phyloP scores from a whole-genome alignment of 2,797 vertebrate genomes.

The Harpagifer antarcticus region DNA sequence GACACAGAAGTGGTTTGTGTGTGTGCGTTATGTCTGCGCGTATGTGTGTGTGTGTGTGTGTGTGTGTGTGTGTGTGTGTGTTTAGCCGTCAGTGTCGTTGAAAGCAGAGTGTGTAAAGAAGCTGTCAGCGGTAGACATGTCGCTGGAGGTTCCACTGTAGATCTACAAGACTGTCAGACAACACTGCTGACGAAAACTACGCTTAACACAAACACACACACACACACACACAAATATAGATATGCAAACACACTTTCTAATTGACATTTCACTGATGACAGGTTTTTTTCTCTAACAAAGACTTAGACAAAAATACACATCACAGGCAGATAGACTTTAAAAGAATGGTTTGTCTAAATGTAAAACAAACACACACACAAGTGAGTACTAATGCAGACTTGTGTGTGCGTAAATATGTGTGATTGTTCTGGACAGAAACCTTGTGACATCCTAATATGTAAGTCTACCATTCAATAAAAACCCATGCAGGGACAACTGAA shows the following conservation, averaged over 20 bases:
- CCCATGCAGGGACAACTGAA: slow-evolving; percentile 38
- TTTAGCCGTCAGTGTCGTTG: slow-evolving; percentile 61
- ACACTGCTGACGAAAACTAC: slow-evolving; percentile 64
- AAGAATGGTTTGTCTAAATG: slow-evolving; percentile 57
- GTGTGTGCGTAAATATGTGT: slow-evolving; percentile 46
- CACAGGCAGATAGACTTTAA: slow-evolving; percentile 53
- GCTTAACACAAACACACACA: slow-evolving; percentile 42
- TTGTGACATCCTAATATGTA: slow-evolving; percentile 55
- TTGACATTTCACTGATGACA: slow-evolving; percentile 78
- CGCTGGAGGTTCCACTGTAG: slow-evolving; percentile 73
- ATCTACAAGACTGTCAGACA: slow-evolving; percentile 79
- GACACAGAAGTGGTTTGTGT: slow-evolving; percentile 38
- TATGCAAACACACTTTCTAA: slow-evolving; percentile 64
- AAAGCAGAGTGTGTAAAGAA: slow-evolving; percentile 75
- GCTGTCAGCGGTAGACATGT: slow-evolving; percentile 78
- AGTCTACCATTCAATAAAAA: slow-evolving; percentile 18
- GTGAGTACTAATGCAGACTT: slow-evolving; percentile 48
- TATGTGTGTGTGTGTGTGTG: slow-evolving; percentile 22
- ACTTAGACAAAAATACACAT: slow-evolving; percentile 64
- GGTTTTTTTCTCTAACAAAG: slow-evolving; percentile 65
- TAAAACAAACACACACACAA: slow-evolving; percentile 50
- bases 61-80: slow-evolving; percentile 24
- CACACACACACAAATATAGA: slow-evolving; percentile 38
- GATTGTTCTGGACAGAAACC: slow-evolving; percentile 62
- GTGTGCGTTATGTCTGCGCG: slow-evolving; percentile 9